Conservation (phyloP, 53 echinoderm and acorn worm genomes). For the Pentamera pediparva region DNA sequence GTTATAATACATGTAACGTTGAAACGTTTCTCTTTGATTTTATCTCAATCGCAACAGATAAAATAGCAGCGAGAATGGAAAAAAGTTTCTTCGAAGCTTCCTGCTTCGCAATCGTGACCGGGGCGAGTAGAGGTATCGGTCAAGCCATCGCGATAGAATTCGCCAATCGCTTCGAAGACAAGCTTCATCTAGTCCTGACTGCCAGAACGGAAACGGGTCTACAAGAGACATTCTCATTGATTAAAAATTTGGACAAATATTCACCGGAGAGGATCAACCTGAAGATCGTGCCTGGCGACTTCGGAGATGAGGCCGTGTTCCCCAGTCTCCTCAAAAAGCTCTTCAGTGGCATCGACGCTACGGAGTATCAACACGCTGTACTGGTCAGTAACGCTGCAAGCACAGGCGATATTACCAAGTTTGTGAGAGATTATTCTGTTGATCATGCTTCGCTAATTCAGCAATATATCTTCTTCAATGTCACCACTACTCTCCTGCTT, state of each 20-base stretch:
- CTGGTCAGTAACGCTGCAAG: conserved; percentile 76
- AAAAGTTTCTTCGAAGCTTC: conserved; percentile 52
- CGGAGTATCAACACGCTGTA: conserved; percentile 54
- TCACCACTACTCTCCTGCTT: conserved; percentile 51
- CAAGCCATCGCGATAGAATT: conserved; percentile 60
- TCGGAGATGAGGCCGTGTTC: conserved; percentile 21
- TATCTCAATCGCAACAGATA: no score
- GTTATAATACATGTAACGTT: no score
- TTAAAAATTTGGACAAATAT: conserved; percentile 34
- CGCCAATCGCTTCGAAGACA: conserved; percentile 41
- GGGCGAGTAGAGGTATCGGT: conserved; percentile 79
- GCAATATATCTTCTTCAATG: conserved; percentile 49
- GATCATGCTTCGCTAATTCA: conserved; percentile 27
- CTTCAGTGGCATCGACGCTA: conserved; percentile 38
- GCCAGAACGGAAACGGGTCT: conserved; percentile 51
- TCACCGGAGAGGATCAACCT: conserved; percentile 24
- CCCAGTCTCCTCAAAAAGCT: conserved; percentile 1
- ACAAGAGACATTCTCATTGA: conserved; percentile 52
- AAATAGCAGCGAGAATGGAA: no score
- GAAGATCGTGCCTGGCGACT: conserved; percentile 49
- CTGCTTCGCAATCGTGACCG: conserved; percentile 69
- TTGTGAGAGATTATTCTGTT: conserved; percentile 26
- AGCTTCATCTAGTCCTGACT: conserved; percentile 59
- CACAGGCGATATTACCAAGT: conserved; percentile 44
- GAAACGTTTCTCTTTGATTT: no score